Conservation (phyloP, 1,140 invertebrate species). For the Samia ricini region DNA sequence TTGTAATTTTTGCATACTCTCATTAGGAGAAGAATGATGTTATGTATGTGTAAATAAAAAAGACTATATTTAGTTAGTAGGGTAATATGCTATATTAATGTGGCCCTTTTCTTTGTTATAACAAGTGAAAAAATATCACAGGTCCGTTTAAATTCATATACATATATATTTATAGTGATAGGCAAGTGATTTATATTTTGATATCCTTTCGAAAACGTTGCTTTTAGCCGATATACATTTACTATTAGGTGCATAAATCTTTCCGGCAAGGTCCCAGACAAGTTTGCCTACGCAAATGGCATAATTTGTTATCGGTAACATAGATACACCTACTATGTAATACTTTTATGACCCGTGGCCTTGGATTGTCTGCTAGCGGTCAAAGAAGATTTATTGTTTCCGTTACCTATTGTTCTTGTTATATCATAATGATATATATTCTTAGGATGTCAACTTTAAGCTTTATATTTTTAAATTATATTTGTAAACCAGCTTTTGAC, state of each 20-base stretch:
- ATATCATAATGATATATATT: background rate
- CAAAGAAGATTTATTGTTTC: constrained; percentile 6
- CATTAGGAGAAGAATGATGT: no score
- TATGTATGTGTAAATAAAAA: no score
- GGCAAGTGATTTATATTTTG: background rate
- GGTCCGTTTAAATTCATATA: no score
- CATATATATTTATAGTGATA: no score
- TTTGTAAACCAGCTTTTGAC: no score
- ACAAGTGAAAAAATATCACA: no score
- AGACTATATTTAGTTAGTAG: no score
- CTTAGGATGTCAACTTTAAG: background rate
- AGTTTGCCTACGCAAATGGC: constrained; percentile 20
- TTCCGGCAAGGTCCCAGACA: background rate
- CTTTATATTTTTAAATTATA: background rate
- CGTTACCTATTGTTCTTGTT: background rate
- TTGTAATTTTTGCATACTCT: no score
- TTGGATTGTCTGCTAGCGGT: constrained; percentile 9
- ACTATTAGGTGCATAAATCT: background rate
- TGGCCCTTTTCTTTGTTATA: no score
- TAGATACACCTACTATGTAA: background rate
- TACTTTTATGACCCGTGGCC: background rate
- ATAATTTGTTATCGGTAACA: constrained; percentile 9
- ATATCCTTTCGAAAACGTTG: background rate
- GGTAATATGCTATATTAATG: no score
- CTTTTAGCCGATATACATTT: background rate